Base-by-base conservation (phyloP, 2,888 invertebrate genomes). In the Cyaniris semiargus region DNA sequence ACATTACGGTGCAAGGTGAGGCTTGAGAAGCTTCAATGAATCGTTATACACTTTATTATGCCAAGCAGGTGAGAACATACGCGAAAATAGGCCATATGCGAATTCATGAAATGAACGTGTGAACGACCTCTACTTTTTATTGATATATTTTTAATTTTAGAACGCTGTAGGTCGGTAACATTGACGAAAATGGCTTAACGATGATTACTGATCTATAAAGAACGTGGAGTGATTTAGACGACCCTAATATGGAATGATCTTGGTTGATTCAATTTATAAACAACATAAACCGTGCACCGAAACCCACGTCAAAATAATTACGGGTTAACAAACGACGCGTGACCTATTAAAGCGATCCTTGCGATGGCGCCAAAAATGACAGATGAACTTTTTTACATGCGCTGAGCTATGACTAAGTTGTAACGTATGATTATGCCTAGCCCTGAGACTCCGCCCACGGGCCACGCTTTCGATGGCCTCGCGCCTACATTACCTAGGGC, bases 381-480 rank as follows among this genome's bases (percentile, higher is more conserved):
- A 74, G 74, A 23, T 53, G 5, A 21, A 48, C 48, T 74, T 74
- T 72, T 72, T 71, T 71, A 38, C 21, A 21, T 18, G 8, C 15
- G 18, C 15, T 27, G 10, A 38, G 21, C 23, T 74, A 74, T 74
- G 74, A 74, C 74, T 74, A 74, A 74, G 74, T 15, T 23, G 23
- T 48, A 74, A 74, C 74, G 74, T 74, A 53, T 74, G 8, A 74
- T 74, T 74, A 74, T 72, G 27, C 74, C 74, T 53, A 53, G 74
- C 74, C 74, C 74, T 74, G 74, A 74, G 48, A 23, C 75, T 23
- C 56, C 76, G 71, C 79, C 79, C 75, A 78, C 78, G n/a, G 8
- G 70, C 75, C 15, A 56, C 44, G 38, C 79, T 79, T 79, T 79
- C 78, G 78, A 77, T 38, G 70, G 38, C 78, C 78, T 79, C 76